Base-by-base conservation (phyloP, 2,797 vertebrate genomes). In the Macrochelys suwanniensis region DNA sequence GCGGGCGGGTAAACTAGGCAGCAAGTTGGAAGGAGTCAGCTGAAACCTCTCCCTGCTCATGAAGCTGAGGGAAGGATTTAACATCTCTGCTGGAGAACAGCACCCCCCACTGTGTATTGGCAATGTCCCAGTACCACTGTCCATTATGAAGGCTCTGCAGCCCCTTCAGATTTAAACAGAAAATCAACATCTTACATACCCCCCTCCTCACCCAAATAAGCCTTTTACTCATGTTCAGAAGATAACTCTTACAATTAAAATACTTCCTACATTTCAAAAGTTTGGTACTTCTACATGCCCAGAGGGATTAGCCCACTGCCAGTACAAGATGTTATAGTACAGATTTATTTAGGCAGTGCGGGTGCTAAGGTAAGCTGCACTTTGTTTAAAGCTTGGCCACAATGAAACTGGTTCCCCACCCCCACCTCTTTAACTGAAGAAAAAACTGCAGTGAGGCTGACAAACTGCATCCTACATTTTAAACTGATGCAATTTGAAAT, bases 391-490 rank as follows among this genome's bases (percentile, higher is more conserved):
- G 68, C 82, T 3, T 68, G 51, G 91, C 84, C 59, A 82, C 84
- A 23, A 42, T 1, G 19, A 92, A 95, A 90, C 49, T 74, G 68
- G 1, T 45, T 74, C 65, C 93, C 50, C 89, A 89, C 74, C 28
- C 51, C 16, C 45, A 80, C 93, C 59, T 92, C 82, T 89, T 93
- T 88, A 82, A 94, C 6, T 11, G 28, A 76, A 61, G 50, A 61
- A 95, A 87, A 81, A 37, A 26, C 57, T 26, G 19, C 25, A 51
- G 21, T 5, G 26, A 47, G 47, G 59, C 86, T 89, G 92, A 76
- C 19, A 85, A 89, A 94, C 96, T 96, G 96, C 49, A 76, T 4
- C 71, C 92, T 93, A 93, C 88, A 59, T 91, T 94, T 92, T 54
- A 88, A 68, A 89, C 76, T 21, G 4, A 51, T 83, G 93, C 89